A percentile compares a stretch with the other conserved stretches of the same genome.
Conservation (phyloP, 2,113 vertebrate species). For the Amphiprion percula region DNA sequence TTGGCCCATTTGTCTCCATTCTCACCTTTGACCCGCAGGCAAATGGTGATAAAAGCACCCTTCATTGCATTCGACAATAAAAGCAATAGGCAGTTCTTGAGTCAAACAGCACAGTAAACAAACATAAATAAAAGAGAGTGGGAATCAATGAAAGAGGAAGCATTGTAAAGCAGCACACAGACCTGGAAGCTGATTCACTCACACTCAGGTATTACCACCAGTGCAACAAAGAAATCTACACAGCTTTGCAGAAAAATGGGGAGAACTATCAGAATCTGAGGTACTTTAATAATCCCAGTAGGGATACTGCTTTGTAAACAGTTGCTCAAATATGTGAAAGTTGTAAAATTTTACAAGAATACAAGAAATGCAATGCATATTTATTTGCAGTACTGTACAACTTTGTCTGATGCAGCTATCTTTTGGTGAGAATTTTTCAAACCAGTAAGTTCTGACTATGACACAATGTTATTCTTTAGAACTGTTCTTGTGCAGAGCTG, state of each 20-base stretch:
- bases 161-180: conserved; percentile 62
- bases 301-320: no score
- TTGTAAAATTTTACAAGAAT: no score
- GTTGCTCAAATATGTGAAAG: no score
- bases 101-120: conserved; percentile 80
- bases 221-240: conserved; percentile 32
- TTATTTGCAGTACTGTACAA: not conserved
- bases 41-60: conserved; percentile 87
- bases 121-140: conserved; percentile 82
- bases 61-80: conserved; percentile 84
- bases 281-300: no score
- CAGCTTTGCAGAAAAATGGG: conserved; percentile 20
- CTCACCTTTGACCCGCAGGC: conserved; percentile 83
- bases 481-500: not conserved
- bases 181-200: conserved; percentile 36
- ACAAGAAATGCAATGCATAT: conserved; percentile 12
- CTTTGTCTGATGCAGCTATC: not conserved
- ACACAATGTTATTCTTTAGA: not conserved
- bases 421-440: not conserved
- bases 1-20: conserved; percentile 83
- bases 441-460: not conserved
- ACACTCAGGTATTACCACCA: conserved; percentile 34
- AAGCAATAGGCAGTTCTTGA: conserved; percentile 82
- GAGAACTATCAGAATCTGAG: not conserved
- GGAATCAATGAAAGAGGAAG: conserved; percentile 79